Conservation (phyloP, 2,113 vertebrate species). For the Donacobius atricapilla region DNA sequence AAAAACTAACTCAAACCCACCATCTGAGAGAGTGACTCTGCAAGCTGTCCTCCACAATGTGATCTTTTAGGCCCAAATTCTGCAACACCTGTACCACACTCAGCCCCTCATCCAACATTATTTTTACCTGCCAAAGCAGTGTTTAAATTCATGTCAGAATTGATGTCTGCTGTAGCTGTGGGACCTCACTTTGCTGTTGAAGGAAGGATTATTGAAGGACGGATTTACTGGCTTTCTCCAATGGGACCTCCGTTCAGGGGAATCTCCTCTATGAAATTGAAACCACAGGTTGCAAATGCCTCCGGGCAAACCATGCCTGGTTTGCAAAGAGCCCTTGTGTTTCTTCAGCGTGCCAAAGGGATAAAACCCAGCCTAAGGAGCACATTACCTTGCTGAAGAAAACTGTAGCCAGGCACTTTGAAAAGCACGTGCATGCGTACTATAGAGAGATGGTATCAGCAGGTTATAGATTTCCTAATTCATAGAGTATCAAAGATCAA, state of each 20-base stretch:
- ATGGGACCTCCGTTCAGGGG: neutral
- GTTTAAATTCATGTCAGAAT: neutral
- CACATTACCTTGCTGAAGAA: neutral
- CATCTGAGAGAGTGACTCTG: rapidly evolving
- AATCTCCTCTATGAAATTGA: neutral
- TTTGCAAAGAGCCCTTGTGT: neutral
- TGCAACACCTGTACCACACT: neutral
- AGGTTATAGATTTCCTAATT: constrained; percentile 32
- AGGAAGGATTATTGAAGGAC: neutral
- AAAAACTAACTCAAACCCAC: neutral
- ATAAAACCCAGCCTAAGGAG: neutral
- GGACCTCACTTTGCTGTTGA: neutral
- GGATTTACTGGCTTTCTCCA: neutral
- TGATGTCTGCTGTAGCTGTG: neutral
- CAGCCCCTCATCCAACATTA: neutral
- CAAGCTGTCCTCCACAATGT: neutral
- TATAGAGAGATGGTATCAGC: neutral
- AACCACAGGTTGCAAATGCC: neutral
- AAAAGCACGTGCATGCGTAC: rapidly evolving
- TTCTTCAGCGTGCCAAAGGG: neutral
- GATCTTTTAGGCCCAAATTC: neutral
- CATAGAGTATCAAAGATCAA: constrained; percentile 26
- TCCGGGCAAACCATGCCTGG: neutral
- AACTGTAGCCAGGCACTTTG: neutral
- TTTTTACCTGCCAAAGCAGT: neutral